phyloP scores from a whole-genome alignment of 2,797 vertebrate species.

The Melopsittacus undulatus region DNA sequence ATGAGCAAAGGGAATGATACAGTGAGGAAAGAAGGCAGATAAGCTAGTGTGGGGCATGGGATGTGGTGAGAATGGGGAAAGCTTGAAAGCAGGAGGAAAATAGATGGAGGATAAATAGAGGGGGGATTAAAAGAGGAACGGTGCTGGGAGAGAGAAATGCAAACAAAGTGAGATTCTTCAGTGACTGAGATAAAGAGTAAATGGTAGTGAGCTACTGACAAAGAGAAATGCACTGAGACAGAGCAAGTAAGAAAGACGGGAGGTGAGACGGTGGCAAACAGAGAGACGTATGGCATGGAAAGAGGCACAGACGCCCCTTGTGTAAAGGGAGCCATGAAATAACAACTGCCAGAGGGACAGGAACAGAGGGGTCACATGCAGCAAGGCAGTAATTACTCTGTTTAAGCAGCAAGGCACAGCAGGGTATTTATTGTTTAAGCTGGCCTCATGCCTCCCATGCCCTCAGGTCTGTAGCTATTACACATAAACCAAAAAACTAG shows the following conservation, averaged over 20 bases:
- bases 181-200: background rate
- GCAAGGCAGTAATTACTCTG: conserved; percentile 40
- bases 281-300: background rate
- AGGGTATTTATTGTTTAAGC: conserved; percentile 60
- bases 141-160: background rate
- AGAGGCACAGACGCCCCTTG: background rate
- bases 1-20: conserved; percentile 31
- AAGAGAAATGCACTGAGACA: background rate
- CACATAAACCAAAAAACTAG: conserved; percentile 55
- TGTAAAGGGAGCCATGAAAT: conserved; percentile 34
- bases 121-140: background rate
- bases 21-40: background rate
- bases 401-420: conserved; percentile 61
- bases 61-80: background rate
- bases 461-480: conserved; percentile 57
- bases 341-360: conserved; percentile 54
- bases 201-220: background rate
- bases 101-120: background rate
- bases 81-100: background rate
- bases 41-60: background rate
- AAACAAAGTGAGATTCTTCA: background rate
- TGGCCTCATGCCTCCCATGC: conserved; percentile 53
- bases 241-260: background rate
- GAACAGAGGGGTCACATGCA: conserved; percentile 53
- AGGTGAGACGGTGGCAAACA: background rate